Percentiles rank a stretch among this genome's conserved stretches.
phyloP scores from a whole-genome alignment of 2,797 vertebrate genomes.

The Fistularia tabacaria region DNA sequence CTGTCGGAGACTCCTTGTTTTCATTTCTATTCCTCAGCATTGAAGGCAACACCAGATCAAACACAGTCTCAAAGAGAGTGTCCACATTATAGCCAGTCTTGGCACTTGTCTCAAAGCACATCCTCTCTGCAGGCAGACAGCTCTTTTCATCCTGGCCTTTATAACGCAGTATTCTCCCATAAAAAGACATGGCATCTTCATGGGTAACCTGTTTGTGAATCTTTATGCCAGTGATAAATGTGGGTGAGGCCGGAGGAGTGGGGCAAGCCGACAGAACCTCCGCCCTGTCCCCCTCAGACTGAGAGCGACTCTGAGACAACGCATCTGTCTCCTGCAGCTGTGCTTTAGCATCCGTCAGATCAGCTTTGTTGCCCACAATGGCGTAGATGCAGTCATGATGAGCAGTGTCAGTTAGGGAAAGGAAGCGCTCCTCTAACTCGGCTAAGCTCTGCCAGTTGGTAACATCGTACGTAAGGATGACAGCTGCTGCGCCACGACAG shows the following conservation, averaged over 20 bases:
- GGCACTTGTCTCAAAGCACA: constrained; percentile 98
- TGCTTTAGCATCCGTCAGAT: constrained; percentile 78
- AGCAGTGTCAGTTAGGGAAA: constrained; percentile 90
- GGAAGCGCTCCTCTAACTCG: constrained; percentile 93
- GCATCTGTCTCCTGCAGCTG: constrained; percentile 22
- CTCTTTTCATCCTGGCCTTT: constrained; percentile 85
- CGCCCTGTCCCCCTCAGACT: constrained; percentile 31
- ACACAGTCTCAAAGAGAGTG: constrained; percentile 87
- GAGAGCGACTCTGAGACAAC: constrained; percentile 35
- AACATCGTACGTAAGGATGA: constrained; percentile 93
- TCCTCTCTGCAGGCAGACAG: constrained; percentile 82
- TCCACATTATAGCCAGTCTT: constrained; percentile 94
- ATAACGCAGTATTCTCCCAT: constrained; percentile 86
- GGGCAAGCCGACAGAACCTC: constrained; percentile 47
- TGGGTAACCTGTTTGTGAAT: constrained; percentile 78
- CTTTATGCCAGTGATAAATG: constrained; percentile 28
- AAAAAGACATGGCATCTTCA: constrained; percentile 85
- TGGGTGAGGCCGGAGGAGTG: constrained; percentile 56
- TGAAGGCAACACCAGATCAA: constrained; percentile 86
- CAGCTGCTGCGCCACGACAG: constrained; percentile 87
- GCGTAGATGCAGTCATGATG: constrained; percentile 90
- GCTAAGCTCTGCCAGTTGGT: constrained; percentile 87
- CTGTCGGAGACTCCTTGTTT: constrained; percentile 73
- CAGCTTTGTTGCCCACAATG: constrained; percentile 93
- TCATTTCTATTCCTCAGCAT: constrained; percentile 83